Percentiles rank a stretch among this genome's conserved stretches.
Evolutionary conservation across 1,140 invertebrate species (phyloP).

Genomic region (Gryon sp.): DNA sequence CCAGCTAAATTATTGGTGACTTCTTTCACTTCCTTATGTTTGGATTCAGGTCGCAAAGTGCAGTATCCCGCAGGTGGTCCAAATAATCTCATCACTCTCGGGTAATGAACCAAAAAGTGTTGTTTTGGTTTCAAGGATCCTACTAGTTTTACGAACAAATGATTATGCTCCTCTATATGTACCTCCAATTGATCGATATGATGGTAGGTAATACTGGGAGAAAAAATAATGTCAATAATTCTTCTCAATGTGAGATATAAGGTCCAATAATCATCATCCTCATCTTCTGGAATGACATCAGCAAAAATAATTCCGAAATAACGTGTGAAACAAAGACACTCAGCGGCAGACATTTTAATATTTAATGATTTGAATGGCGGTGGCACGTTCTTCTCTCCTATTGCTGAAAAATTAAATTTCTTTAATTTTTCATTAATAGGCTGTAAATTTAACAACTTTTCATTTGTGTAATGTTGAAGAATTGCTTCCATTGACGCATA

Average conservation of each 20-base stretch:
- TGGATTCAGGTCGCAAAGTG: constrained; percentile 34
- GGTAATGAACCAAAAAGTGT: constrained; percentile 19
- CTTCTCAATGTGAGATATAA: neutral
- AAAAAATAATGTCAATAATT: constrained; percentile 5
- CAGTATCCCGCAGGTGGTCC: constrained; percentile 33
- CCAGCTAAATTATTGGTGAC: constrained; percentile 5
- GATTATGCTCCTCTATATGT: constrained; percentile 13
- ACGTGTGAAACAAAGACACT: constrained; percentile 64
- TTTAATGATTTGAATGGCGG: constrained; percentile 6
- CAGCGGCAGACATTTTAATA: constrained; percentile 62
- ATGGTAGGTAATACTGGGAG: too few relatives aligned
- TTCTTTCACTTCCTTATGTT: constrained; percentile 32
- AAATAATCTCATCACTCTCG: constrained; percentile 5
- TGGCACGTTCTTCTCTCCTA: constrained; percentile 3
- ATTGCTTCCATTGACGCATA: constrained; percentile 68
- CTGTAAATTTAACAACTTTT: constrained; percentile 60
- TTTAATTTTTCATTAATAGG: constrained; percentile 55
- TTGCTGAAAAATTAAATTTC: constrained; percentile 10
- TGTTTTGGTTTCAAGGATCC: constrained; percentile 32
- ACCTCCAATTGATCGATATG: too few relatives aligned
- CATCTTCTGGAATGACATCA: constrained; percentile 32
- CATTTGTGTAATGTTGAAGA: constrained; percentile 59
- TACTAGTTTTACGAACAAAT: constrained; percentile 16
- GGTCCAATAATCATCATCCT: constrained; percentile 46
- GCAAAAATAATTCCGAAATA: constrained; percentile 62